Base-by-base conservation (phyloP, 2,113 vertebrate species). In the Microcebus ravelobensis region DNA sequence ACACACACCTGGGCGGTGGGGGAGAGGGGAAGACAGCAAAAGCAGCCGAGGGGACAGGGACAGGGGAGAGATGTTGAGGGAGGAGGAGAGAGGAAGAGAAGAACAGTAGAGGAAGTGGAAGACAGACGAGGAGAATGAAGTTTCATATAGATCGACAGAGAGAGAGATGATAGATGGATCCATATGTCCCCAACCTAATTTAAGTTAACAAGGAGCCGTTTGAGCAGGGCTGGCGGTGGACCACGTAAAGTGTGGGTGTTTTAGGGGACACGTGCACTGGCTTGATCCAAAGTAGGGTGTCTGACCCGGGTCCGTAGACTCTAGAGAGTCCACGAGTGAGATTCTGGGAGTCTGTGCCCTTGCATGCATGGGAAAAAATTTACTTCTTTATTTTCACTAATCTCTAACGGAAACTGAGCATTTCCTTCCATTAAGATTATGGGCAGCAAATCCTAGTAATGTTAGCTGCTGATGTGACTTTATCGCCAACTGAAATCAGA, bases 1-100 rank as follows among this genome's bases (percentile, higher is more conserved):
- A 99, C 97, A 99, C 99, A 2, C 99, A 99, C 98, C 99, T 99
- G 94, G 29, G 90, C 25, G 42, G 12, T 5, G 39, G 48, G 8
- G 45, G 45, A 63, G 20, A 29, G 79, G 0, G 4, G 67, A 39
- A 52, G 65, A 29, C 1, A 8, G 82, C 20, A 61, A 48, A 36
- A 21, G 80, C 50, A 65, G 68, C 23, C 76, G 5, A 21, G 59
- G 23, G 39, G 31, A 61, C 0, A 17, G 63, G 31, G 59, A 12
- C 8, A 73, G 23, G 42, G 61, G 61, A 50, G n/a, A 86, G 48
- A n/a, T 8, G 48, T 68, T 2, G 15, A 50, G 50, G 9, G 6
- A 34, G 4, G 55, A 52, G 81, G 79, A 65, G 57, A 88, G 42
- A 31, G 71, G 61, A 17, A 15, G 63, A 92, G 63, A 6, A 45